phyloP scores from a whole-genome alignment of 1,140 invertebrate genomes.

The Drosophila lini region DNA sequence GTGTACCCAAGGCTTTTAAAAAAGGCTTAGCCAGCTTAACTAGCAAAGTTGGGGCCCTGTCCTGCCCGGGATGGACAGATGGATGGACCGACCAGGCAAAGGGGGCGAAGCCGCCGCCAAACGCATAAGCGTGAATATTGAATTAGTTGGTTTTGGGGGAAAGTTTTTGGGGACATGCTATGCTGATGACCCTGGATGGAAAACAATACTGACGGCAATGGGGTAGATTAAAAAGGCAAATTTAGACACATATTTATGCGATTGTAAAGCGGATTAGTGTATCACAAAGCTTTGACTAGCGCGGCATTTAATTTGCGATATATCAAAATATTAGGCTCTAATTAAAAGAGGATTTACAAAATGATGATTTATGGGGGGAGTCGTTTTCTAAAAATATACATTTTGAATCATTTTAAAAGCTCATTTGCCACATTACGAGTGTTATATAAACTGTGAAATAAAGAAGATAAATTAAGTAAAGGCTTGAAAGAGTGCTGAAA shows the following conservation, averaged over 20 bases:
- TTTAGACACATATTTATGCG: conserved; percentile 27
- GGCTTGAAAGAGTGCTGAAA: neutral
- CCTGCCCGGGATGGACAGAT: conserved; percentile 4
- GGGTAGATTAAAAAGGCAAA: conserved; percentile 6
- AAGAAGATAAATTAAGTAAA: neutral
- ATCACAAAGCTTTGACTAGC: conserved; percentile 12
- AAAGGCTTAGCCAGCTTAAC: conserved; percentile 83
- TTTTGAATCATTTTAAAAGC: conserved; percentile 2
- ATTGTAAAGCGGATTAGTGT: conserved; percentile 24
- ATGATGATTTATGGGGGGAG: neutral
- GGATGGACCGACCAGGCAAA: conserved; percentile 7
- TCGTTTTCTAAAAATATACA: conserved; percentile 3
- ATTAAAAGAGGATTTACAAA: conserved; percentile 32
- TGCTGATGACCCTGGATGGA: conserved; percentile 30
- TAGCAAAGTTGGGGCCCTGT: conserved; percentile 64
- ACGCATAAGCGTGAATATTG: conserved; percentile 76
- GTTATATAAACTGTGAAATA: neutral
- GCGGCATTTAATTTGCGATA: conserved; percentile 8
- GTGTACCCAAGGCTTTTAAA: conserved; percentile 81
- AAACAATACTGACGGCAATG: conserved; percentile 27
- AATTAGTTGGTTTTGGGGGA: conserved; percentile 54
- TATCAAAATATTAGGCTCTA: conserved; percentile 2
- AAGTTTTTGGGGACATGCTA: conserved; percentile 36
- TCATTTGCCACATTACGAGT: neutral
- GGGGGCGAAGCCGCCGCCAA: conserved; percentile 16